These are phyloP conservation scores for Heterocephalus glaber DNA, from an alignment of 2,113 vertebrate genomes.

Conservation along the genomic window DNA sequence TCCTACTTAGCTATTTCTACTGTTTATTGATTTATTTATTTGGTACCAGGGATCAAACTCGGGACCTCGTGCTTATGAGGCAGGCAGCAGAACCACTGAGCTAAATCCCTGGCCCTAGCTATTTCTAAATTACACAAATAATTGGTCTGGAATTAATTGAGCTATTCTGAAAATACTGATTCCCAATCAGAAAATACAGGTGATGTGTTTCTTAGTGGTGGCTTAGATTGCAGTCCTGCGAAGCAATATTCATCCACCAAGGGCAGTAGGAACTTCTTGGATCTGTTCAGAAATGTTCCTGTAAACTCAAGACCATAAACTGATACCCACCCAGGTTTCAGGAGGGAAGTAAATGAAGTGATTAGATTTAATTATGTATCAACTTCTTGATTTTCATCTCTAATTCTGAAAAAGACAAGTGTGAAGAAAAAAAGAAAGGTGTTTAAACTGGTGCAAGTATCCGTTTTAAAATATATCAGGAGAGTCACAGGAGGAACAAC, in stretches of 20 bases:
- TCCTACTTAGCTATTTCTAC: not conserved
- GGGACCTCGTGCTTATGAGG: no score
- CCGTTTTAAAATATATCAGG: not conserved
- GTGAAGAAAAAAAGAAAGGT: not conserved
- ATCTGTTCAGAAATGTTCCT: conserved; percentile 59
- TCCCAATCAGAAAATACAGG: conserved; percentile 55
- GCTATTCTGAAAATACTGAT: conserved; percentile 52
- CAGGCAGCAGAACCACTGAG: no score
- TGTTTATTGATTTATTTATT: no score
- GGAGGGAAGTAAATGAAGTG: conserved; percentile 55
- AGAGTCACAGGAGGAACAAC: not conserved
- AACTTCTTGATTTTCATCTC: conserved; percentile 73
- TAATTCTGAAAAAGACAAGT: conserved; percentile 51
- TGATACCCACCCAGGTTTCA: conserved; percentile 31
- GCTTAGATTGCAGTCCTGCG: not conserved
- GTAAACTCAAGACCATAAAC: conserved; percentile 66
- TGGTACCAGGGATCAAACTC: no score
- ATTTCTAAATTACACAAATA: conserved; percentile 13
- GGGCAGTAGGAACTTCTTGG: not conserved
- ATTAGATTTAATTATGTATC: conserved; percentile 43
- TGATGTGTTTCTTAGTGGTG: not conserved
- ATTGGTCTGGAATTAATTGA: conserved; percentile 40
- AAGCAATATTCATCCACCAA: not conserved
- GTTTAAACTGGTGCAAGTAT: not conserved
- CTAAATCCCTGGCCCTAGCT: no score